Evolutionary conservation across 2,888 invertebrate genomes (phyloP), one percentile per base, ranked within the genome.

Genomic region (Caenorhabditis imperialis): DNA sequence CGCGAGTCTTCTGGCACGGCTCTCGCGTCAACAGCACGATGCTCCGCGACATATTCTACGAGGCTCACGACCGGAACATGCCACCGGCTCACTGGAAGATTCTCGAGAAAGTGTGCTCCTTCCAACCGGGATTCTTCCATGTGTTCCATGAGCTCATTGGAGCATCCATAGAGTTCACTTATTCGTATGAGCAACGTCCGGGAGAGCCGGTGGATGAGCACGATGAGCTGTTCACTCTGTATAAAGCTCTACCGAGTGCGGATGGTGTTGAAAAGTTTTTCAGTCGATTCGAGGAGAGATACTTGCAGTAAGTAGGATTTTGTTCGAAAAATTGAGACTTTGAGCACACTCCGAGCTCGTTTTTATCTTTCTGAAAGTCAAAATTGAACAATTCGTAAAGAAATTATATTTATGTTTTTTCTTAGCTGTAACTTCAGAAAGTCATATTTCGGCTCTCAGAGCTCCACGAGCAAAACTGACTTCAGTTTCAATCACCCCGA

Each of bases 131-230:
- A 14, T 62, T 47, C 12, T 38, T 62, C 8, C 45, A 62, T 30
- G 45, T 62, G 20, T 62, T 62, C 22, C 53, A 62, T 38, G 53
- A 20, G 2, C 37, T 62, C 27, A 62, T 62, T 12, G 62, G 62
- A 23, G 45, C 22, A 8, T 18, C 12, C 2, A 16, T 62, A 14
- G 62, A 62, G n/a, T 30, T 53, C n/a, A 62, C 37, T 6, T 62
- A 62, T 38, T 37, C 45, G 2, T 51, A 53, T n/a, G 18, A 5
- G 2, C 27, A 44, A 14, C 16, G n/a, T 44, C 23, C n/a, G 5
- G 25, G 27, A 14, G n/a, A 1, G 3, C 14, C 25, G 16, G 35
- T 44, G 12, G 23, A 27, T 30, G 14, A 14, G 1, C 8, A 20
- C 14, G 48, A 51, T 45, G 5, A 8, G 7, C 33, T 62, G 8